Base-by-base conservation (phyloP, 2,113 vertebrate genomes). In the Bagarius yarrelli region DNA sequence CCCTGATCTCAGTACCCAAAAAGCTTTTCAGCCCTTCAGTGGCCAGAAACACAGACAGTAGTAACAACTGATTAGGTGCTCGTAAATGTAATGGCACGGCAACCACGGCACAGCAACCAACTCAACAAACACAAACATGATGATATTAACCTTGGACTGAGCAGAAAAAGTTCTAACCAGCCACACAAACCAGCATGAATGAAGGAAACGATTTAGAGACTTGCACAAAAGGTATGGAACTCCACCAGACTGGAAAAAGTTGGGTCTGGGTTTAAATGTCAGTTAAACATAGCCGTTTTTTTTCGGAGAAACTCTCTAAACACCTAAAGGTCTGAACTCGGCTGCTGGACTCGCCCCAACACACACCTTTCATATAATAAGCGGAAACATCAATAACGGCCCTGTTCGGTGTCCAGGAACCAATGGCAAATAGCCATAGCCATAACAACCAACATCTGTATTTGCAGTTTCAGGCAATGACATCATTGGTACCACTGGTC, bases 391-490 rank as follows among this genome's bases (percentile, higher is more conserved):
- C 76, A 63, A 76, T 67, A 55, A 53, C 25, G 69, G 61, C 34
- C 61, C 30, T 77, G 77, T 80, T 74, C 40, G 9, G 27, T 11
- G 27, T 19, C 18, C 50, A 53, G 19, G 16, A 52, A 57, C 53
- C 64, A 80, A 83, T 83, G 78, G 77, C 81, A 19, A 12, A 5
- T 71, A 56, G 60, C 69, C 78, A 83, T 63, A 5, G n/a, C 81
- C 74, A 85, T 85, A 85, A 85, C 81, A 85, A 83, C 75, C 67
- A 19, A 85, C 84, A 81, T 83, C 84, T 85, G 84, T 83, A 70
- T 83, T 81, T 78, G 72, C 67, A 76, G 61, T 82, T 77, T 73
- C 64, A 53, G 30, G 27, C 77, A n/a, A 59, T 80, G 76, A 80
- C 63, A 82, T 70, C 76, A 75, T 56, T 36, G 59, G 16, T 78